Percentiles rank a stretch among this genome's conserved stretches.
These are phyloP conservation scores for Symphodus melops DNA, from an alignment of 2,113 vertebrate genomes.

Conservation along the genomic window DNA sequence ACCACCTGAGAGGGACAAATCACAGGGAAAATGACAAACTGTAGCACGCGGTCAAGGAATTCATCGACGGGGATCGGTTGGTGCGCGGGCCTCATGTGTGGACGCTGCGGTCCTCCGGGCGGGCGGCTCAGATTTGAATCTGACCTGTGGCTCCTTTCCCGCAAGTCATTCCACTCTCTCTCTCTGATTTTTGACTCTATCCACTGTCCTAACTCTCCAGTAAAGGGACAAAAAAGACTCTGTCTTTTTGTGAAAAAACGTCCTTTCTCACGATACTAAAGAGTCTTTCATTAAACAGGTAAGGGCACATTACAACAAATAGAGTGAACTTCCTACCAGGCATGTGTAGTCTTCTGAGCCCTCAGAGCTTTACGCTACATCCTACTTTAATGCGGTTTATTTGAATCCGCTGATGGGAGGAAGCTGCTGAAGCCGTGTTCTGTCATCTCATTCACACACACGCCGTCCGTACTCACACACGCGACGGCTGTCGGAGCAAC, in stretches of 20 bases:
- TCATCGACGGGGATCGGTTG: too few relatives aligned
- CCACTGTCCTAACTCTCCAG: too few relatives aligned
- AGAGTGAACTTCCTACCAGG: background rate
- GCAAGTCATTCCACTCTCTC: too few relatives aligned
- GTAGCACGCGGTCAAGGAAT: background rate
- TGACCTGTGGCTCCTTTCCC: too few relatives aligned
- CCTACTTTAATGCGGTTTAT: background rate
- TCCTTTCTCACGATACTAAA: background rate
- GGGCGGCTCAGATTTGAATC: too few relatives aligned
- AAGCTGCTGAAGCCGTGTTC: background rate
- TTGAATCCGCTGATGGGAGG: background rate
- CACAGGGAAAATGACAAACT: background rate
- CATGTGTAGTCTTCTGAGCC: background rate
- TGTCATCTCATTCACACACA: background rate
- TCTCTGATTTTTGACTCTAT: too few relatives aligned
- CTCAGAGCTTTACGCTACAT: background rate
- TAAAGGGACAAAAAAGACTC: too few relatives aligned
- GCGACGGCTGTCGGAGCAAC: background rate
- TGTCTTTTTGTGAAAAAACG: background rate
- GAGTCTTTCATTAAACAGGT: background rate
- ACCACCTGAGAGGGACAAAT: conserved; percentile 88
- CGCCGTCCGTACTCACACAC: background rate
- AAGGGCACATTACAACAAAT: background rate
- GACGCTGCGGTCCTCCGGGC: too few relatives aligned
- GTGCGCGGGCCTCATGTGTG: too few relatives aligned